A percentile compares a stretch with the other conserved stretches of the same genome.
These are phyloP conservation scores for Apodemia duryi DNA, from an alignment of 2,888 invertebrate species.

Conservation along the genomic window DNA sequence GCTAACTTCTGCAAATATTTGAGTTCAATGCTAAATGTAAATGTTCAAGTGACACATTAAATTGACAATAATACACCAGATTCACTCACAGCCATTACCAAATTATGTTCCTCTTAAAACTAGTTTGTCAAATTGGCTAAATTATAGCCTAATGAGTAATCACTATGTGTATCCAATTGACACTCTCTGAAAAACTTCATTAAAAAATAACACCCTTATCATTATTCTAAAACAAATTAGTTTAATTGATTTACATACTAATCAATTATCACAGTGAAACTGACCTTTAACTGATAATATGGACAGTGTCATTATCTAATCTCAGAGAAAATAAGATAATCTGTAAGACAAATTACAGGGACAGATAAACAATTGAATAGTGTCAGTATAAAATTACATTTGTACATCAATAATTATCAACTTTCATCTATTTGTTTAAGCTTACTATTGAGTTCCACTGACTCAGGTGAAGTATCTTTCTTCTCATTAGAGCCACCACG, in stretches of 20 bases:
- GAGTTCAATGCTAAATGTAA: neutral
- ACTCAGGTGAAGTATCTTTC: slow-evolving; percentile 44
- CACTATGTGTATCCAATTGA: neutral
- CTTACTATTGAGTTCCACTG: slow-evolving; percentile 53
- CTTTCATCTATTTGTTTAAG: slow-evolving; percentile 29
- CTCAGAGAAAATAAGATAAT: neutral
- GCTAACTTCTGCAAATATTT: too few species aligned
- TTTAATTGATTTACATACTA: too few species aligned
- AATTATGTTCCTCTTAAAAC: neutral
- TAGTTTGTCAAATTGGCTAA: neutral
- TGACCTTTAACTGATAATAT: neutral
- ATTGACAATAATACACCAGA: slow-evolving; percentile 4
- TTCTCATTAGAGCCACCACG: slow-evolving; percentile 54
- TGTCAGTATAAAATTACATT: neutral
- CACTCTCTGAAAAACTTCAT: neutral
- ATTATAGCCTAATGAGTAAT: neutral
- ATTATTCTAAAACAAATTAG: neutral
- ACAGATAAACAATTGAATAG: neutral
- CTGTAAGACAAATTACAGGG: neutral
- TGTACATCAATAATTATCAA: neutral
- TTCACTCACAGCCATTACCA: slow-evolving; percentile 5
- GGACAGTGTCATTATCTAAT: neutral
- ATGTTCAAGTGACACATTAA: neutral
- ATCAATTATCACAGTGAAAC: slow-evolving; percentile 1
- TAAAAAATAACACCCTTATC: neutral